phyloP scores from a whole-genome alignment of 2,888 invertebrate species.

The Tachina fera region DNA sequence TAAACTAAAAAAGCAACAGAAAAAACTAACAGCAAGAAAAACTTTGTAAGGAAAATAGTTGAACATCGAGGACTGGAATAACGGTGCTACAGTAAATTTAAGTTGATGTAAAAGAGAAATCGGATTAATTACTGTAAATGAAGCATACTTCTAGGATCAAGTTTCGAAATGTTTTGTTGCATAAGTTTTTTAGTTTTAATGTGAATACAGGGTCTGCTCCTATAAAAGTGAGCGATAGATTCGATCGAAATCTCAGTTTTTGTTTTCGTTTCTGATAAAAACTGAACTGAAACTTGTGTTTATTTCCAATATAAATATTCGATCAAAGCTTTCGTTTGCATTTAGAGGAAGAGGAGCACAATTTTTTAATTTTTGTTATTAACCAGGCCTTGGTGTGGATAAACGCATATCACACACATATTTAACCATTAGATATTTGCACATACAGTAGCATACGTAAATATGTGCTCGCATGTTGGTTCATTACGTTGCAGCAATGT shows the following conservation, averaged over 20 bases:
- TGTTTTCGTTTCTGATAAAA: no score
- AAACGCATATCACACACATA: constrained; percentile 4
- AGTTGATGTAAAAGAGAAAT: not conserved
- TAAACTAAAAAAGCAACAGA: constrained; percentile 23
- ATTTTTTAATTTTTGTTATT: not conserved
- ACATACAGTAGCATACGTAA: constrained; percentile 65
- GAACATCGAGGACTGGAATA: constrained; percentile 12
- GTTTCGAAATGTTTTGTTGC: not conserved
- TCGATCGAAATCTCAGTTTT: no score
- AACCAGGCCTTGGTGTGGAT: constrained; percentile 12
- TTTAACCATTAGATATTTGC: constrained; percentile 57
- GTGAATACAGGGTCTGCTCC: no score
- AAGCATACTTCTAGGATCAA: not conserved
- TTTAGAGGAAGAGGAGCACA: no score
- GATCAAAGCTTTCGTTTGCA: no score
- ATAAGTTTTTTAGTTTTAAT: not conserved
- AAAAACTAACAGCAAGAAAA: constrained; percentile 46
- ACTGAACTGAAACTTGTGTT: no score
- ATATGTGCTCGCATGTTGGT: constrained; percentile 53
- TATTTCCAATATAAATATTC: no score
- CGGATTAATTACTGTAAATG: not conserved
- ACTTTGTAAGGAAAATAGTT: constrained; percentile 15
- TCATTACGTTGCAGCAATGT: constrained; percentile 47
- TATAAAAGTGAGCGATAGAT: no score
- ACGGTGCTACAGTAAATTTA: not conserved